Evolutionary conservation across 2,888 invertebrate species (phyloP).

Genomic region (Nipponacmea schrenckii): DNA sequence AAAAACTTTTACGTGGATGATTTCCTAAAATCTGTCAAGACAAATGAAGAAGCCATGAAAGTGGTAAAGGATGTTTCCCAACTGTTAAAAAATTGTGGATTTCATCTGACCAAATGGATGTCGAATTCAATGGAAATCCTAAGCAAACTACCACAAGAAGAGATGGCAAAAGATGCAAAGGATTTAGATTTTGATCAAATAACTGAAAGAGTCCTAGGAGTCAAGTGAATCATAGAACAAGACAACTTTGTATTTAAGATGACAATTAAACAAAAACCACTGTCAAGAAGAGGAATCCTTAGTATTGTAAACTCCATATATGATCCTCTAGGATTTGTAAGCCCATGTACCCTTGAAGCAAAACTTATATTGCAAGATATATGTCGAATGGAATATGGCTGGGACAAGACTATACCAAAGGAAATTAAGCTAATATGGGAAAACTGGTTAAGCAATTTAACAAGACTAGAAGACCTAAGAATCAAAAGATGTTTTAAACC

Average conservation of each 20-base stretch:
- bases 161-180: conserved; percentile 1
- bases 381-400: conserved; percentile 17
- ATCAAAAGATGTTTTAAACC: conserved; percentile 18
- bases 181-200: conserved; percentile 14
- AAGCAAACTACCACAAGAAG: conserved; percentile 13
- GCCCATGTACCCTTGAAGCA: conserved; percentile 26
- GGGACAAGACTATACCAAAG: conserved; percentile 26
- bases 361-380: conserved; percentile 28
- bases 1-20: conserved; percentile 31
- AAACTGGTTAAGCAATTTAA: conserved; percentile 16
- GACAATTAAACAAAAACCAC: conserved; percentile 5
- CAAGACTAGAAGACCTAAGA: background rate
- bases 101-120: conserved; percentile 22
- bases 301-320: conserved; percentile 19
- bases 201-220: conserved; percentile 25
- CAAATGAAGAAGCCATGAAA: conserved; percentile 5
- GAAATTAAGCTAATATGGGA: conserved; percentile 22
- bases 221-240: conserved; percentile 17
- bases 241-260: conserved; percentile 21
- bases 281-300: conserved; percentile 17
- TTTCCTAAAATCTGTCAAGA: conserved; percentile 24
- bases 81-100: conserved; percentile 13
- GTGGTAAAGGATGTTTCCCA: conserved; percentile 17
- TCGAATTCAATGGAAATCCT: conserved; percentile 20
- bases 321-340: conserved; percentile 29